Conservation (phyloP, 2,888 invertebrate genomes). For the Eilema depressum region DNA sequence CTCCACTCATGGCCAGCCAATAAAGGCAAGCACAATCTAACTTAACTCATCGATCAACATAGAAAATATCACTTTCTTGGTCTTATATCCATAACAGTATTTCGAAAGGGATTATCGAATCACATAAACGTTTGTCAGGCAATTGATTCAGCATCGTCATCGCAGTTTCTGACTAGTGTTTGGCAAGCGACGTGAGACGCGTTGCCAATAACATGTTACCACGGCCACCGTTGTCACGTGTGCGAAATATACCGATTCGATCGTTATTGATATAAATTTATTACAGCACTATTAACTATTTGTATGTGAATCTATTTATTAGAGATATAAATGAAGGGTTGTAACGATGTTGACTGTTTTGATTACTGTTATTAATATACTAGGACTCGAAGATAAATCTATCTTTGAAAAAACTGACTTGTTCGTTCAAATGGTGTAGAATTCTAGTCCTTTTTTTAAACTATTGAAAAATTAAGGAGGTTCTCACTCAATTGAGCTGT, state of each 20-base stretch:
- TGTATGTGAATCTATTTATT: constrained; percentile 20
- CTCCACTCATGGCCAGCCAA: too few relatives aligned
- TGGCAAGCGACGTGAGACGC: constrained; percentile 60
- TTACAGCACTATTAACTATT: constrained; percentile 34
- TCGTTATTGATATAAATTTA: constrained; percentile 39
- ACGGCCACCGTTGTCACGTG: constrained; percentile 36
- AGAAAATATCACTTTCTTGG: neutral
- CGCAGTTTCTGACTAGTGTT: constrained; percentile 53
- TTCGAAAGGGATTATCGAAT: constrained; percentile 15
- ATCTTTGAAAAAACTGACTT: too few relatives aligned
- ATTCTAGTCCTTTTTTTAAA: too few relatives aligned
- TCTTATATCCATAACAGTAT: neutral
- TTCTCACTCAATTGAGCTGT: too few relatives aligned
- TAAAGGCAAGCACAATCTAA: too few relatives aligned
- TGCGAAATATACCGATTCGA: constrained; percentile 35
- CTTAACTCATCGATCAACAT: neutral
- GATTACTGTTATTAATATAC: neutral
- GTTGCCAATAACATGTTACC: constrained; percentile 64
- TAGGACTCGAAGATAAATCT: too few relatives aligned
- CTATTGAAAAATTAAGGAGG: too few relatives aligned
- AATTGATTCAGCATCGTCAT: constrained; percentile 48
- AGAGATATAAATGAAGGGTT: constrained; percentile 17
- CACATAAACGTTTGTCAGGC: constrained; percentile 28
- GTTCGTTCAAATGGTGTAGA: too few relatives aligned
- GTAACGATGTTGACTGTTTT: neutral